A percentile compares a stretch with the other conserved stretches of the same genome.
phyloP scores from a whole-genome alignment of 92 coral and sea anemone genomes.

The Epizoanthus illoricatus region DNA sequence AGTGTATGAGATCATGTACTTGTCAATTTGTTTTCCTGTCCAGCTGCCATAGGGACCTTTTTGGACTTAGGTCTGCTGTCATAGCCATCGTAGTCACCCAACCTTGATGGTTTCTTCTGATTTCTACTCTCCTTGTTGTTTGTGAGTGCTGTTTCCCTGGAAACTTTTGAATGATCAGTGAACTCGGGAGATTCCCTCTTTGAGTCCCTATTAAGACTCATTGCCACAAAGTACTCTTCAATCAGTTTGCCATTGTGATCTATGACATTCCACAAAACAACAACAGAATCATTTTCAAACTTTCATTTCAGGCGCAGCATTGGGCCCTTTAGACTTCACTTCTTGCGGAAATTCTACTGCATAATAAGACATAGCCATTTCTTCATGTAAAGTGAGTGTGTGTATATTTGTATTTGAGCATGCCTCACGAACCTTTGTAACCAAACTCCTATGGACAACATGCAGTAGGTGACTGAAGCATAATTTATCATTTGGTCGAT shows the following conservation, averaged over 20 bases:
- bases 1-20: no score
- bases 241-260: constrained; percentile 32
- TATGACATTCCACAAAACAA: constrained; percentile 47
- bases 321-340: constrained; percentile 42
- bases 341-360: constrained; percentile 42
- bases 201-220: constrained; percentile 44
- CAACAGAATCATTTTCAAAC: constrained; percentile 38
- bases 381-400: no score
- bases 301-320: constrained; percentile 47
- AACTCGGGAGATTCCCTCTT: constrained; percentile 47
- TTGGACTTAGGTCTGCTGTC: constrained; percentile 32
- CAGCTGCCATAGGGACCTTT: background rate
- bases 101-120: constrained; percentile 34
- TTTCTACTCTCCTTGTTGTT: constrained; percentile 40
- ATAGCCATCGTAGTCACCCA: constrained; percentile 24
- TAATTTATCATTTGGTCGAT: no score
- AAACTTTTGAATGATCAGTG: constrained; percentile 42
- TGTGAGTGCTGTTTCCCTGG: constrained; percentile 46
- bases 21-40: no score
- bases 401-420: no score
- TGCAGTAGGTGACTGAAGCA: no score
- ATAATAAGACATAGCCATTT: constrained; percentile 7
- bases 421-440: no score
- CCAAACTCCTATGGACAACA: no score
- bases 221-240: constrained; percentile 43